Percentiles rank a stretch among this genome's conserved stretches.
phyloP scores from a whole-genome alignment of 2,888 invertebrate genomes.

The Chrysotoxum bicinctum region DNA sequence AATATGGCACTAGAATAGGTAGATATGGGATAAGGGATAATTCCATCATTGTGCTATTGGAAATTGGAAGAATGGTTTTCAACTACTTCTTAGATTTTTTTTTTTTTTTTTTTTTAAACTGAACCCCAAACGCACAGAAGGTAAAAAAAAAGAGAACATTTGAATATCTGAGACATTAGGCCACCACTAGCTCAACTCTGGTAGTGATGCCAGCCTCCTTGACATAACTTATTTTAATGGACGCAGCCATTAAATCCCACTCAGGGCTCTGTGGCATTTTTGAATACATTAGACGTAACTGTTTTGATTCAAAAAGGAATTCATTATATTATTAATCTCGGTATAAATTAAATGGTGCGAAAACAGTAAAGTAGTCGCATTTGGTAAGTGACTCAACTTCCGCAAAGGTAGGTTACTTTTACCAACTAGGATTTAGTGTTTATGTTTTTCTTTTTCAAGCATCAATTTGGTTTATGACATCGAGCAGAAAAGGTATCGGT shows the following conservation, averaged over 20 bases:
- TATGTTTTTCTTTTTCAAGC: neutral
- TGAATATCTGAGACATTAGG: constrained; percentile 68
- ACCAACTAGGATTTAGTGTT: neutral
- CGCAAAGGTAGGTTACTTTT: neutral
- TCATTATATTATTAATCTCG: constrained; percentile 65
- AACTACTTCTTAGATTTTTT: neutral
- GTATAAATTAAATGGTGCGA: constrained; percentile 39
- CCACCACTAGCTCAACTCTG: constrained; percentile 55
- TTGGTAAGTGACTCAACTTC: constrained; percentile 7
- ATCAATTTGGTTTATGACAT: neutral
- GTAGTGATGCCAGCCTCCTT: constrained; percentile 64
- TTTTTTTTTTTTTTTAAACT: neutral
- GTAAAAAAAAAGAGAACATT: constrained; percentile 20
- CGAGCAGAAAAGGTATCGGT: neutral
- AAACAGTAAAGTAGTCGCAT: constrained; percentile 6
- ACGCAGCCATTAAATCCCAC: constrained; percentile 61
- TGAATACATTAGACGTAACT: constrained; percentile 50
- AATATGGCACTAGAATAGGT: constrained; percentile 42
- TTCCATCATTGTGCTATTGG: neutral
- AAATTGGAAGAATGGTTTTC: neutral
- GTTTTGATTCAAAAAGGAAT: constrained; percentile 56
- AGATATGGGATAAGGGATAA: neutral
- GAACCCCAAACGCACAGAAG: neutral
- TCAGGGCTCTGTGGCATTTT: constrained; percentile 31
- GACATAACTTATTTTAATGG: constrained; percentile 71